Evolutionary conservation across 2,797 vertebrate genomes (phyloP).

Genomic region (Falco columbarius): DNA sequence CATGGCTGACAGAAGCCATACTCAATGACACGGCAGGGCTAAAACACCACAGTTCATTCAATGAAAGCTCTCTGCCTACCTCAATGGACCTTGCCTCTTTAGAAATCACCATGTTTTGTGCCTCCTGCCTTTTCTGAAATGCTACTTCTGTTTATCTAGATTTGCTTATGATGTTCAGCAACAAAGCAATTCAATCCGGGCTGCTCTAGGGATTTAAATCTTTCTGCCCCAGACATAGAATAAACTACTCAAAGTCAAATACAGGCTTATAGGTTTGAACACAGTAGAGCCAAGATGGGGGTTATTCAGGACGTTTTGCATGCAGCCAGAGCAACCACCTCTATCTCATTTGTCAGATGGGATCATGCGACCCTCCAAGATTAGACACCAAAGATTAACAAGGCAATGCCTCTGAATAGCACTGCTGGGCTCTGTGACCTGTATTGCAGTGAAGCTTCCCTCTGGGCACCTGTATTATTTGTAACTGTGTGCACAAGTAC

Average conservation of each 20-base stretch:
- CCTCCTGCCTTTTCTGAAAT: background rate
- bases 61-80: background rate
- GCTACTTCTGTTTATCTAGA: background rate
- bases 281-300: background rate
- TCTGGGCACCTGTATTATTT: background rate
- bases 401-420: background rate
- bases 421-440: background rate
- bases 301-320: background rate
- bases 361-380: background rate
- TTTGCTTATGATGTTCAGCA: background rate
- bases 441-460: background rate
- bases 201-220: background rate
- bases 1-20: background rate
- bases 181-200: background rate
- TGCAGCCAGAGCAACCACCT: background rate
- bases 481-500: background rate
- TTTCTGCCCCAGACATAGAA: background rate
- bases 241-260: background rate
- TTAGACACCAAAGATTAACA: background rate
- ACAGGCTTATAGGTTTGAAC: background rate
- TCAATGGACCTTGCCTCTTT: background rate
- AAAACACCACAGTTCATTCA: background rate
- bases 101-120: background rate
- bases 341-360: background rate
- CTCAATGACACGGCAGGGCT: background rate